Evolutionary conservation across 2,113 vertebrate genomes (phyloP).

Genomic region (Eretmochelys imbricata): DNA sequence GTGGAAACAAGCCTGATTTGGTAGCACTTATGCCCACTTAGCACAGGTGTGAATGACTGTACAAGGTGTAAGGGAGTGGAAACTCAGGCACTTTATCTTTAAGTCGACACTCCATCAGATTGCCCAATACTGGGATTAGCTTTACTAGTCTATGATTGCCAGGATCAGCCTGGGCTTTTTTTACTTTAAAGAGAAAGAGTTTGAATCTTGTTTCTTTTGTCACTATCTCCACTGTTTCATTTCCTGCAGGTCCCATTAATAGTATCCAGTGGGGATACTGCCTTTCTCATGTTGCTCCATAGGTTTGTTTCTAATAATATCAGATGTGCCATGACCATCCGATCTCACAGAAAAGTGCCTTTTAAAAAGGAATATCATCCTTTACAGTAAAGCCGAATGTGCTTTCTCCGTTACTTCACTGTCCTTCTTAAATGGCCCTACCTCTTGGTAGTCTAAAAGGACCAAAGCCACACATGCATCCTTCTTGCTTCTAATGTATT

Average conservation of each 20-base stretch:
- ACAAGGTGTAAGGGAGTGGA: neutral
- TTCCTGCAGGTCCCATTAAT: neutral
- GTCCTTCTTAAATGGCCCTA: neutral
- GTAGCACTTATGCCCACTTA: neutral
- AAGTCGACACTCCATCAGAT: rapidly evolving
- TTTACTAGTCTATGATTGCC: rapidly evolving
- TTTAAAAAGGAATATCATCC: neutral
- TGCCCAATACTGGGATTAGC: neutral
- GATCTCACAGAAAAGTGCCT: neutral
- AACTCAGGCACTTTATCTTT: neutral
- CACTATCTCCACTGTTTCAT: neutral
- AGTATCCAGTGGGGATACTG: neutral
- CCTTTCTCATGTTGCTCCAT: slow-evolving; percentile 31
- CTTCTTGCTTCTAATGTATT: neutral
- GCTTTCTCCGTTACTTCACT: neutral
- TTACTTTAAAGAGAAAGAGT: neutral
- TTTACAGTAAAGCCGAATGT: neutral
- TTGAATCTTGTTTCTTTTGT: neutral
- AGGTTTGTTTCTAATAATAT: neutral
- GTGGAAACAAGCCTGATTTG: rapidly evolving
- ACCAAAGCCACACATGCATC: neutral
- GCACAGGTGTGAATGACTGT: neutral
- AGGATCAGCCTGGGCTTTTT: rapidly evolving
- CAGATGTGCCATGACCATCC: neutral
- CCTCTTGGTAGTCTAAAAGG: neutral